Conservation (phyloP, 2,113 vertebrate species). For the Bombycilla garrulus region DNA sequence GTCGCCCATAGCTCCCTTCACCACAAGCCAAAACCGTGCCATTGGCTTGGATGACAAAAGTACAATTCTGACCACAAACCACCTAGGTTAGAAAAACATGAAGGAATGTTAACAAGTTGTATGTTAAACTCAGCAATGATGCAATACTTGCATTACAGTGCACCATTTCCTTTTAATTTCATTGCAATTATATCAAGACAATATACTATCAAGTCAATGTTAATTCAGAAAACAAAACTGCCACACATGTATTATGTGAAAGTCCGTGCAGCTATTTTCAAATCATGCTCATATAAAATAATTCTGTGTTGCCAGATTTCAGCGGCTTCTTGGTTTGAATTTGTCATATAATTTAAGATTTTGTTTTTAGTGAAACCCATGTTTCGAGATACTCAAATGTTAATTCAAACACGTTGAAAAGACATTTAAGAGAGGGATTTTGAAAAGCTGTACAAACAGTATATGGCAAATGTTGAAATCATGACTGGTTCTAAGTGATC, state of each 20-base stretch:
- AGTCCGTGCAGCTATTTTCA: background rate
- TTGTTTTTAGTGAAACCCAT: background rate
- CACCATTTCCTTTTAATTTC: background rate
- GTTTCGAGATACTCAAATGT: background rate
- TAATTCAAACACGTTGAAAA: background rate
- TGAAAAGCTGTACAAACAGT: background rate
- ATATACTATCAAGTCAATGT: background rate
- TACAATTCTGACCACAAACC: conserved; percentile 84
- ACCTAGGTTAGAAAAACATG: conserved; percentile 65
- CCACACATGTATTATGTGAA: background rate
- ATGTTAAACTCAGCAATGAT: background rate
- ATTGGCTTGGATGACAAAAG: conserved; percentile 84
- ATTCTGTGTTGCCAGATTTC: background rate
- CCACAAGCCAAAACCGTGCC: conserved; percentile 84
- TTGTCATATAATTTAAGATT: background rate
- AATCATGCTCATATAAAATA: background rate
- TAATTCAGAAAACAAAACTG: background rate
- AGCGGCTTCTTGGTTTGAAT: background rate
- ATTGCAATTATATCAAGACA: background rate
- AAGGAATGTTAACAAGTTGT: background rate
- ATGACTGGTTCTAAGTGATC: background rate
- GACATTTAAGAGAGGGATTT: background rate
- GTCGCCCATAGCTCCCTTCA: conserved; percentile 83
- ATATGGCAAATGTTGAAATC: background rate
- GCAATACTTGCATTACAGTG: background rate